Percentiles rank a stretch among this genome's conserved stretches.
phyloP scores from a whole-genome alignment of 30 jellyfish, hydroid and myxozoan genomes.

The Nemopilema nomurai region DNA sequence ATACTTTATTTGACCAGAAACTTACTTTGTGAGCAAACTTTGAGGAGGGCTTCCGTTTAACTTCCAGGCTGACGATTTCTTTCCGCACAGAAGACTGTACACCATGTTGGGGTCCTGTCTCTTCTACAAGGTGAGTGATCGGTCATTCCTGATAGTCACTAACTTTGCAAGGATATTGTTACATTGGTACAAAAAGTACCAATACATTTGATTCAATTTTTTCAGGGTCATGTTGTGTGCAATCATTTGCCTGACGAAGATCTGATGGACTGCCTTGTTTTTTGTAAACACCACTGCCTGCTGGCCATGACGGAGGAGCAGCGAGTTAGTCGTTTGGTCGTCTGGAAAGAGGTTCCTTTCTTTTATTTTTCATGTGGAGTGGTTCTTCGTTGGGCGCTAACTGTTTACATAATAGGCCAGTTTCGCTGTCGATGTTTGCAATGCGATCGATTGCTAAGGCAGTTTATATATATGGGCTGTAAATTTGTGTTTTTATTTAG shows the following conservation, averaged over 20 bases:
- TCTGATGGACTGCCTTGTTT: conserved; percentile 63
- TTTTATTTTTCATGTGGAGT: neutral
- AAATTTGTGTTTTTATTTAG: too few species aligned
- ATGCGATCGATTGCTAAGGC: too few species aligned
- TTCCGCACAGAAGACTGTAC: conserved; percentile 94
- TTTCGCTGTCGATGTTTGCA: too few species aligned
- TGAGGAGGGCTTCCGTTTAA: too few species aligned
- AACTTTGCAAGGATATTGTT: too few species aligned
- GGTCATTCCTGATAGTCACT: neutral
- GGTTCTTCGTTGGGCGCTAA: too few species aligned
- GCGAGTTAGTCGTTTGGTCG: conserved; percentile 74
- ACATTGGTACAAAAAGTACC: too few species aligned
- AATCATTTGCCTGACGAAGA: conserved; percentile 84
- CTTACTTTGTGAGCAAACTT: too few species aligned
- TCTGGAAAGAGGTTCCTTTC: conserved; percentile 94
- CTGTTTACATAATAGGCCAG: too few species aligned
- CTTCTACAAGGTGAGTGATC: conserved; percentile 74
- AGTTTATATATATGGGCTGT: too few species aligned
- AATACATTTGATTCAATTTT: too few species aligned
- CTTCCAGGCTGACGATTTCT: conserved; percentile 87
- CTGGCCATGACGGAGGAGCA: conserved; percentile 82
- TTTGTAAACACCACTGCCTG: conserved; percentile 86
- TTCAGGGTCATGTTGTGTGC: conserved; percentile 92
- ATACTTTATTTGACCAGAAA: too few species aligned
- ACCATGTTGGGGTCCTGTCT: conserved; percentile 88